Conservation (phyloP, 2,888 invertebrate genomes). For the Cyaniris semiargus region DNA sequence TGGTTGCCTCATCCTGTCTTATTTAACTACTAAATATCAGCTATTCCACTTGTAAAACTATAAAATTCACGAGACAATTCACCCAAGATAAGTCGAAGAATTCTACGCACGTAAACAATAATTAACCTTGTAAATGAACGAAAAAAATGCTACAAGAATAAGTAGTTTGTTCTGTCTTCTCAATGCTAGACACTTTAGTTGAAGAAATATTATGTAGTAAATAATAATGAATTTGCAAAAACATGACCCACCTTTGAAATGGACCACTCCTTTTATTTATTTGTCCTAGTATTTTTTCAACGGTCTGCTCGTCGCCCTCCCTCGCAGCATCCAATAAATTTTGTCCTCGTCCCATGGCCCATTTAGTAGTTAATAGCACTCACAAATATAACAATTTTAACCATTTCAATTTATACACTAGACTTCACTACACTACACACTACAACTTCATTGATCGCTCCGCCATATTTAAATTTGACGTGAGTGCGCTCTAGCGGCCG, state of each 20-base stretch:
- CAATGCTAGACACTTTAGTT: background rate
- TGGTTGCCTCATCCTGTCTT: conserved; percentile 12
- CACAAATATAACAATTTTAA: conserved; percentile 74
- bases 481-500: conserved; percentile 75
- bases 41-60: background rate
- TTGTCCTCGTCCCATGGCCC: conserved; percentile 96
- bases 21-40: conserved; percentile 14
- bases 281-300: conserved; percentile 94
- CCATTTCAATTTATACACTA: conserved; percentile 75
- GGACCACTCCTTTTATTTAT: conserved; percentile 96
- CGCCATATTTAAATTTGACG: conserved; percentile 84
- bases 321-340: conserved; percentile 97
- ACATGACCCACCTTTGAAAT: conserved; percentile 89
- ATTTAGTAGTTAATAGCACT: conserved; percentile 65
- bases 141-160: background rate
- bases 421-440: conserved; percentile 75
- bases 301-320: conserved; percentile 92
- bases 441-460: conserved; percentile 88
- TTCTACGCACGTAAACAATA: conserved; percentile 61
- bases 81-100: conserved; percentile 36
- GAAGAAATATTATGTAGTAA: conserved; percentile 7
- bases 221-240: conserved; percentile 43
- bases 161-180: background rate
- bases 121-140: conserved; percentile 41
- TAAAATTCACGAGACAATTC: conserved; percentile 17